These are phyloP conservation scores for Chiroxiphia lanceolata DNA, from an alignment of 2,797 vertebrate species.

Conservation along the genomic window DNA sequence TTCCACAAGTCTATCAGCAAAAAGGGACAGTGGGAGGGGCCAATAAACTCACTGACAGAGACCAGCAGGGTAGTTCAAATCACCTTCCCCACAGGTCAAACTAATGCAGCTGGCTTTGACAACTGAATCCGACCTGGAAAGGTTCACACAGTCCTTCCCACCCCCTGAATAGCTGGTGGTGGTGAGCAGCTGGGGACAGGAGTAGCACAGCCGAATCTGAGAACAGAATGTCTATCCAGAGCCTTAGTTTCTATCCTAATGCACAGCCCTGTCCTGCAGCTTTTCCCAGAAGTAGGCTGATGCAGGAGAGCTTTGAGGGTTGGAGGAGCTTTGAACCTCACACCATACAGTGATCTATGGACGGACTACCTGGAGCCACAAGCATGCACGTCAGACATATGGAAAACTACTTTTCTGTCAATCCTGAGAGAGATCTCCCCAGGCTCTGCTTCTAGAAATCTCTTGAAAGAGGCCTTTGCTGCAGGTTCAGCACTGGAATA, in stretches of 20 bases:
- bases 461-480: neutral
- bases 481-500: neutral
- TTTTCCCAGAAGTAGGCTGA: neutral
- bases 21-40: neutral
- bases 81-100: neutral
- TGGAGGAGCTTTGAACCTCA: neutral
- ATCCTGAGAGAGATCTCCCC: fast-evolving
- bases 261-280: neutral
- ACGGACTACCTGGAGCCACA: neutral
- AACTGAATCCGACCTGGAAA: neutral
- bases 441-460: neutral
- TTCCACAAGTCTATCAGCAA: neutral
- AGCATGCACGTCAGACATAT: neutral
- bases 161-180: neutral
- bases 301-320: neutral
- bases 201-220: neutral
- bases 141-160: neutral
- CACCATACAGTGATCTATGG: neutral
- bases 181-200: neutral
- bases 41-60: neutral
- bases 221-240: neutral
- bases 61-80: neutral
- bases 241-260: neutral
- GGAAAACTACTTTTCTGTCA: neutral
- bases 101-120: neutral